Percentiles rank a stretch among this genome's conserved stretches.
Conservation (phyloP, 2,888 invertebrate species). For the Acrocyrtus sp. region DNA sequence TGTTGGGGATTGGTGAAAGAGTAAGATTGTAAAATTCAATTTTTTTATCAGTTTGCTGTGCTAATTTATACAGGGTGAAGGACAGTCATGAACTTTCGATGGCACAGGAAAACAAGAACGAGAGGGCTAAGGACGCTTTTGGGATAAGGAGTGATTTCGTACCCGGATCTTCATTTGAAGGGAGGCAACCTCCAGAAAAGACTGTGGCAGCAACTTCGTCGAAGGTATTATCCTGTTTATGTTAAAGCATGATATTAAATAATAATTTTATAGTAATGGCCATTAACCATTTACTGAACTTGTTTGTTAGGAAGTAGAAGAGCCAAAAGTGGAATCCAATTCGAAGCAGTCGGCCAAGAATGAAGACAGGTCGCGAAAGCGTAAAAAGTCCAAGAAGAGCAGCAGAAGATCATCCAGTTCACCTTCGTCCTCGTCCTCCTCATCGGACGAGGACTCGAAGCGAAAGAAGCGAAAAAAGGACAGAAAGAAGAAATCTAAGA, state of each 20-base stretch:
- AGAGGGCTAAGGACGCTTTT: conserved; percentile 90
- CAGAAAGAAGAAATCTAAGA: conserved; percentile 61
- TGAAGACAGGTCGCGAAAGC: conserved; percentile 51
- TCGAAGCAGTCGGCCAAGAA: conserved; percentile 29
- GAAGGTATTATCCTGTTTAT: conserved; percentile 17
- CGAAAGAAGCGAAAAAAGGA: conserved; percentile 60
- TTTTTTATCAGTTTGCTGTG: background rate
- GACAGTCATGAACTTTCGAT: conserved; percentile 97
- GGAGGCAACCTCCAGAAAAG: conserved; percentile 42
- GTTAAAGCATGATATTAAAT: background rate
- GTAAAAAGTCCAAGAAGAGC: conserved; percentile 58
- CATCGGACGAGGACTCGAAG: conserved; percentile 58
- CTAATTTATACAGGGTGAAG: conserved; percentile 75
- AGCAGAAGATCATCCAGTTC: conserved; percentile 53
- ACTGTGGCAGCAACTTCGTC: conserved; percentile 12
- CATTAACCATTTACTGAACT: background rate
- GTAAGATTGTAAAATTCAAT: background rate
- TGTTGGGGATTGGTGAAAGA: background rate
- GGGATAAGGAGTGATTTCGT: conserved; percentile 94
- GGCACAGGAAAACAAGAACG: conserved; percentile 96
- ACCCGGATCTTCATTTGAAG: conserved; percentile 73
- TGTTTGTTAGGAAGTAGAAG: conserved; percentile 20
- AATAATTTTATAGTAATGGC: no score
- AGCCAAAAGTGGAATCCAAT: conserved; percentile 21
- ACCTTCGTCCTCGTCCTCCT: conserved; percentile 54